Conservation (phyloP, 2,797 vertebrate genomes). For the Thunnus albacares region DNA sequence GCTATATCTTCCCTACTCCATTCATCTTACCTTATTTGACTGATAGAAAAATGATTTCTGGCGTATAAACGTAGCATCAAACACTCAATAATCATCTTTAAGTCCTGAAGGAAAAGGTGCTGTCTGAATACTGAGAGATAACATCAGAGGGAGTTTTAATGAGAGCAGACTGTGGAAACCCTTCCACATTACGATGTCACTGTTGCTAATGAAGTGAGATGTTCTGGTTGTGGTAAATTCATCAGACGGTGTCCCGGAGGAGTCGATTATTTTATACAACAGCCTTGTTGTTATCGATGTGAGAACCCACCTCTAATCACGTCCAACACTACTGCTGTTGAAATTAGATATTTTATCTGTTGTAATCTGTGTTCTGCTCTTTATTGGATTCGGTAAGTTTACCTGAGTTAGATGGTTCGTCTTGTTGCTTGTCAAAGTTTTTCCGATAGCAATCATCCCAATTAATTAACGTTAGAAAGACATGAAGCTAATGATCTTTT, state of each 20-base stretch:
- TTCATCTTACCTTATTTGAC: background rate
- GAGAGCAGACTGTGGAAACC: background rate
- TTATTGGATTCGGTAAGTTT: background rate
- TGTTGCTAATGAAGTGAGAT: background rate
- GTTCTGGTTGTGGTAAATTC: background rate
- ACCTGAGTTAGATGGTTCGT: background rate
- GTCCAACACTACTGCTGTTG: background rate
- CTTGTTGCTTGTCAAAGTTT: too few relatives aligned
- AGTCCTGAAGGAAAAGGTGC: slow-evolving; percentile 14
- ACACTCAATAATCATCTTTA: background rate
- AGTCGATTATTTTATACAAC: slow-evolving; percentile 1
- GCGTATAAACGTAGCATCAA: slow-evolving; percentile 7
- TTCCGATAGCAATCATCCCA: too few relatives aligned
- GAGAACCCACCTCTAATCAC: background rate
- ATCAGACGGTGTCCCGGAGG: background rate
- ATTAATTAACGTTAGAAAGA: too few relatives aligned
- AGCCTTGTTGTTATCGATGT: too few relatives aligned
- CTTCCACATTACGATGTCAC: background rate
- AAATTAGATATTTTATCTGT: too few relatives aligned
- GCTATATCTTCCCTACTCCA: background rate
- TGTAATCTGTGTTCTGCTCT: too few relatives aligned
- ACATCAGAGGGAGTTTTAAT: slow-evolving; percentile 11
- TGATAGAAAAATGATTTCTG: background rate
- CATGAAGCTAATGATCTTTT: too few relatives aligned
- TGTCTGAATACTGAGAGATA: slow-evolving; percentile 4